These are phyloP conservation scores for Eira barbara DNA, from an alignment of 2,113 vertebrate species.

Conservation along the genomic window DNA sequence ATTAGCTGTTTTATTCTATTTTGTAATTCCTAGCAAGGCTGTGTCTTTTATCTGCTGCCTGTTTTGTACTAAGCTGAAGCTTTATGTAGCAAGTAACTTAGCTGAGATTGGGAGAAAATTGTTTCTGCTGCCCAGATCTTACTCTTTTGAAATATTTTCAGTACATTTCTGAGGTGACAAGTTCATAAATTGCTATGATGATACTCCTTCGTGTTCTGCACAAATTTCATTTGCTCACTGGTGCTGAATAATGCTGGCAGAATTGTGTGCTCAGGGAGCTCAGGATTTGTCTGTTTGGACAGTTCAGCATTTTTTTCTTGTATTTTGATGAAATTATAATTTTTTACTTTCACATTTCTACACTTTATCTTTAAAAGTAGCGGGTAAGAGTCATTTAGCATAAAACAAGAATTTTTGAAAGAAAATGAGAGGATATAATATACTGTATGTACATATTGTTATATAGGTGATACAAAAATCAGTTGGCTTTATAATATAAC, in stretches of 20 bases:
- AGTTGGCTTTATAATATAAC: slow-evolving; percentile 4
- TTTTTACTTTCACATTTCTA: neutral
- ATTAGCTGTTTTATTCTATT: slow-evolving; percentile 52
- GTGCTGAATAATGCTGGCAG: slow-evolving; percentile 27
- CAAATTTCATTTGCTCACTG: slow-evolving; percentile 7
- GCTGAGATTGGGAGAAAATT: neutral
- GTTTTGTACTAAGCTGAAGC: neutral
- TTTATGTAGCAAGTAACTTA: slow-evolving; percentile 8
- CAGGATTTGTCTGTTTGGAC: neutral
- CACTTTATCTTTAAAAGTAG: neutral
- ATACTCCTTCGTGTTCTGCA: neutral
- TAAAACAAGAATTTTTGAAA: slow-evolving; percentile 10
- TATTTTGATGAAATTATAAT: neutral
- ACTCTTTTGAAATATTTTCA: neutral
- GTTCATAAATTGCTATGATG: neutral
- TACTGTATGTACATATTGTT: neutral
- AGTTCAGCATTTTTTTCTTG: neutral
- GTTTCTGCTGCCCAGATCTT: neutral
- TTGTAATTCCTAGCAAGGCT: slow-evolving; percentile 48
- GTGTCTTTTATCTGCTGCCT: neutral
- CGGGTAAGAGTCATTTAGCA: neutral
- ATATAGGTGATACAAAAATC: neutral
- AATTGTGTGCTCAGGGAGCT: neutral
- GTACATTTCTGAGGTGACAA: neutral
- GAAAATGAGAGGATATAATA: neutral